These are phyloP conservation scores for Dryadula phaetusa DNA, from an alignment of 2,888 invertebrate genomes.

Conservation along the genomic window DNA sequence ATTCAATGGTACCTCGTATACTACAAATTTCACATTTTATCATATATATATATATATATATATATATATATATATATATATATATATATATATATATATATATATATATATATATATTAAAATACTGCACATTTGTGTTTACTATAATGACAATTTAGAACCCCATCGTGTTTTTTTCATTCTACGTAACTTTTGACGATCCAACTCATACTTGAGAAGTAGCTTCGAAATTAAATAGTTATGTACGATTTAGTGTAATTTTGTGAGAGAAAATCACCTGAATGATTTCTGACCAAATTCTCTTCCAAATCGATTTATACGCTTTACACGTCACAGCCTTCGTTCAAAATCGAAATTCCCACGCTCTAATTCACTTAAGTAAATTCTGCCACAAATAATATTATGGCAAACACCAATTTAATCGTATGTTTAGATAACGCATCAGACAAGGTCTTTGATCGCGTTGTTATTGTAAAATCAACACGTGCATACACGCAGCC, in stretches of 20 bases:
- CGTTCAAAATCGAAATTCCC: constrained; percentile 6
- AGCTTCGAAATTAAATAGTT: too few species aligned
- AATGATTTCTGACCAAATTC: not conserved
- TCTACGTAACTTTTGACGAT: too few species aligned
- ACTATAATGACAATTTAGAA: too few species aligned
- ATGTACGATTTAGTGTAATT: not conserved
- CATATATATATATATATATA: too few species aligned
- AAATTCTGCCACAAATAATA: constrained; percentile 41
- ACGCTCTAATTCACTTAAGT: constrained; percentile 9
- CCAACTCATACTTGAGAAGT: too few species aligned
- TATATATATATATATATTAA: too few species aligned
- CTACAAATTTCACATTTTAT: too few species aligned
- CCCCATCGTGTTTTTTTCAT: too few species aligned
- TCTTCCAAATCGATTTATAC: not conserved
- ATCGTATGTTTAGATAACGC: constrained; percentile 50
- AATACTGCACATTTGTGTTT: too few species aligned
- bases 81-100: too few species aligned
- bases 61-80: too few species aligned
- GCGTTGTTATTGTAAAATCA: constrained; percentile 67
- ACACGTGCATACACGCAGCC: constrained; percentile 59
- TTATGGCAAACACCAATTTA: constrained; percentile 57
- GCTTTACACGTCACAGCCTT: not conserved
- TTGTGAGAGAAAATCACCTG: not conserved
- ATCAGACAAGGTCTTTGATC: constrained; percentile 69
- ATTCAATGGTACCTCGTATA: too few species aligned